A percentile compares a stretch with the other conserved stretches of the same genome.
These are phyloP conservation scores for Scrobipalpa atriplicella DNA, from an alignment of 2,888 invertebrate genomes.

Conservation along the genomic window DNA sequence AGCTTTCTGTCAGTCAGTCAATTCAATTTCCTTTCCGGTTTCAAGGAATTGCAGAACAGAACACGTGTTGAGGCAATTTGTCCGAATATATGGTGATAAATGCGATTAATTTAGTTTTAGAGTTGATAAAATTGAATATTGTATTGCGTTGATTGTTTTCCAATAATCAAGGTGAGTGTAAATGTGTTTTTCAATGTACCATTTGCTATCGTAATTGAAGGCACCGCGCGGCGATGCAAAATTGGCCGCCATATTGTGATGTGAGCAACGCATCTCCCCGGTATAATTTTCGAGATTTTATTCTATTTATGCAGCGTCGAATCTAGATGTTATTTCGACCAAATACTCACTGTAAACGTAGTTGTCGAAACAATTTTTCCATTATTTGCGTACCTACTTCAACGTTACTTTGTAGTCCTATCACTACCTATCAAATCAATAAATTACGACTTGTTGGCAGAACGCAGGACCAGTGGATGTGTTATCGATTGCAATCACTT, in stretches of 20 bases:
- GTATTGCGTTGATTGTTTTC: background rate
- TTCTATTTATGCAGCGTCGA: background rate
- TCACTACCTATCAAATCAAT: background rate
- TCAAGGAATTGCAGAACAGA: background rate
- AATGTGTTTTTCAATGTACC: background rate
- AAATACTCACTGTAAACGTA: background rate
- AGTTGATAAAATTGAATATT: background rate
- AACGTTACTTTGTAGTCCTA: background rate
- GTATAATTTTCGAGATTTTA: background rate
- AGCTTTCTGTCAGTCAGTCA: background rate
- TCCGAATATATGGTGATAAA: background rate
- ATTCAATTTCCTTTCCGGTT: background rate
- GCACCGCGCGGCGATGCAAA: background rate
- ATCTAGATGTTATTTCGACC: background rate
- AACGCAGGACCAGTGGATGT: background rate
- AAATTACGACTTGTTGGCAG: constrained; percentile 1
- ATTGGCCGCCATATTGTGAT: constrained; percentile 22
- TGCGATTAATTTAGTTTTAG: too few relatives aligned
- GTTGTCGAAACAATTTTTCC: background rate
- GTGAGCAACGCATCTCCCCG: background rate
- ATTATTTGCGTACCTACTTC: background rate
- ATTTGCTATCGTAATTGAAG: background rate
- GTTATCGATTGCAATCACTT: background rate
- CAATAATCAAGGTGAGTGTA: constrained; percentile 5
- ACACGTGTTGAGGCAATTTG: constrained; percentile 14